Conservation (phyloP, 2,113 vertebrate species). For the Oceanites oceanicus region DNA sequence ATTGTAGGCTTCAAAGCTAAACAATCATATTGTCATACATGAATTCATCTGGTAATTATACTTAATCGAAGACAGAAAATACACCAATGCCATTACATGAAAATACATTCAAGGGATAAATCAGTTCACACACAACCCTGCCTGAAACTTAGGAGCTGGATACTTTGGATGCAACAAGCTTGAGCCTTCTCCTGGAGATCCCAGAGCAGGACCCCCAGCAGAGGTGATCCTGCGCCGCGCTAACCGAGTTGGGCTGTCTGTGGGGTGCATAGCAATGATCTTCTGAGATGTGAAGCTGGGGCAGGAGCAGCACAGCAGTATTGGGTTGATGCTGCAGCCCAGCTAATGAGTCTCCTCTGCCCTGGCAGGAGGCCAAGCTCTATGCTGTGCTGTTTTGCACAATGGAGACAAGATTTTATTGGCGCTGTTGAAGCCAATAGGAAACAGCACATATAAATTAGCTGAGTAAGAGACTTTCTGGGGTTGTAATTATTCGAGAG, state of each 20-base stretch:
- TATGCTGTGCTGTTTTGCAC: background rate
- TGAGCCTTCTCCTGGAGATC: background rate
- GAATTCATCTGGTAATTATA: constrained; percentile 3
- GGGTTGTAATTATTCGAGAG: background rate
- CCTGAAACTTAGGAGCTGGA: background rate
- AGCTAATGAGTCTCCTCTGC: background rate
- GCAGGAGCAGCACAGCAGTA: background rate
- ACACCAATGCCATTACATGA: background rate
- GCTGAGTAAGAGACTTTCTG: background rate
- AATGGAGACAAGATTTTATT: background rate
- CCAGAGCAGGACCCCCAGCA: background rate
- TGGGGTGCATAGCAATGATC: background rate
- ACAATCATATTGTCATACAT: background rate
- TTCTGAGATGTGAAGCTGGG: background rate
- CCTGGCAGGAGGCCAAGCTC: background rate
- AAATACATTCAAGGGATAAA: background rate
- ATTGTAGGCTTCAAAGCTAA: background rate
- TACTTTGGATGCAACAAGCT: background rate
- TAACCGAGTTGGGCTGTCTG: background rate
- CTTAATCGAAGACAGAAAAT: background rate
- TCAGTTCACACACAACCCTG: background rate
- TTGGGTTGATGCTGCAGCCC: background rate
- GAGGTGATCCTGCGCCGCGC: fast-evolving
- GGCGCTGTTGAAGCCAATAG: background rate
- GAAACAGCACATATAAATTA: background rate